These are phyloP conservation scores for Gorsachius goisagi DNA, from an alignment of 2,113 vertebrate species.

Conservation along the genomic window DNA sequence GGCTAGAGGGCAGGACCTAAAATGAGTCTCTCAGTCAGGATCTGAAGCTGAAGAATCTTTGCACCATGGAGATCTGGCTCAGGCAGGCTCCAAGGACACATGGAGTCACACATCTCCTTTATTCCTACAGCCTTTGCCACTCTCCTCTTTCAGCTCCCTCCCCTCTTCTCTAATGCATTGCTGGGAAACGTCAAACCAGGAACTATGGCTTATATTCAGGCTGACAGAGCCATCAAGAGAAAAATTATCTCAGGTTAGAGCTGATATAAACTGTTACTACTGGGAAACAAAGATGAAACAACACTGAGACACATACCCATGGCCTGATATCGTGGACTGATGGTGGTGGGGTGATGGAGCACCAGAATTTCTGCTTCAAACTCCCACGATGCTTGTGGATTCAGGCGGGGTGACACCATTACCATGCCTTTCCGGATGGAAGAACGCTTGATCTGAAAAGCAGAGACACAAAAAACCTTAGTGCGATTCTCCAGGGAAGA, in stretches of 20 bases:
- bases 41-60: not conserved
- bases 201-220: not conserved
- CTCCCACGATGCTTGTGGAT: slow-evolving; percentile 97
- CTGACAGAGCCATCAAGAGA: not conserved
- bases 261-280: not conserved
- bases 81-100: not conserved
- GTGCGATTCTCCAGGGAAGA: not conserved
- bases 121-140: not conserved
- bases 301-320: slow-evolving; percentile 83
- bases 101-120: not conserved
- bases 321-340: slow-evolving; percentile 96
- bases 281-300: not conserved
- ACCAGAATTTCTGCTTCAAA: slow-evolving; percentile 98
- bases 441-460: slow-evolving; percentile 92
- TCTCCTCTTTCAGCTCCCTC: not conserved
- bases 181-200: not conserved
- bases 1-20: not conserved
- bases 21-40: not conserved
- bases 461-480: not conserved
- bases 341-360: slow-evolving; percentile 95
- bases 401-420: slow-evolving; percentile 94
- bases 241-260: not conserved
- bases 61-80: not conserved
- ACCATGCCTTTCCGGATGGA: slow-evolving; percentile 98
- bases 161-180: not conserved